Evolutionary conservation across 2,113 vertebrate species (phyloP).

Genomic region (Gambusia affinis): DNA sequence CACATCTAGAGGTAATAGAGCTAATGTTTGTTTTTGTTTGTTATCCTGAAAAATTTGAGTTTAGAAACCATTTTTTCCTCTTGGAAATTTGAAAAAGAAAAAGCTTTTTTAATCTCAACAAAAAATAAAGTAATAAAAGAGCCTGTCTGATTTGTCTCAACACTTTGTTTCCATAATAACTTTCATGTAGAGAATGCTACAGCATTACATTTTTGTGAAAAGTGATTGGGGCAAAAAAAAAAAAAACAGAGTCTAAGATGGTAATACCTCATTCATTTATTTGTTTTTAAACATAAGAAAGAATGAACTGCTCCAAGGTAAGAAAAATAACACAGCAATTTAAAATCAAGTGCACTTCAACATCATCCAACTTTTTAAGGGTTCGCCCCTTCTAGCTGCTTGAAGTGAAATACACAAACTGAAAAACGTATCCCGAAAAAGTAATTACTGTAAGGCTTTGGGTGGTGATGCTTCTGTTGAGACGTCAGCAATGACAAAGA

Average conservation of each 20-base stretch:
- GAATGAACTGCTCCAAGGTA: conserved; percentile 72
- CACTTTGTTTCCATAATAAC: too few relatives aligned
- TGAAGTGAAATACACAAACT: conserved; percentile 74
- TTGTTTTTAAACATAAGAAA: conserved; percentile 76
- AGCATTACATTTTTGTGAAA: too few relatives aligned
- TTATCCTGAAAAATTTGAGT: too few relatives aligned
- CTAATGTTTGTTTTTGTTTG: too few relatives aligned
- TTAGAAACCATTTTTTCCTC: too few relatives aligned
- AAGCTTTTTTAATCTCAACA: too few relatives aligned
- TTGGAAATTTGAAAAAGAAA: too few relatives aligned
- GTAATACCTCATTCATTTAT: conserved; percentile 79
- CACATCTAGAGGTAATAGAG: too few relatives aligned
- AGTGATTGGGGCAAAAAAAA: not conserved
- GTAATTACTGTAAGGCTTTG: conserved; percentile 79
- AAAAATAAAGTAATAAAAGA: too few relatives aligned
- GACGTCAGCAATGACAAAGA: conserved; percentile 16
- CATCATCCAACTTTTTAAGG: conserved; percentile 61
- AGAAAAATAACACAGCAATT: conserved; percentile 78
- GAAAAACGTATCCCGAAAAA: conserved; percentile 59
- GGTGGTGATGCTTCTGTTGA: conserved; percentile 59
- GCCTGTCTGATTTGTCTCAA: too few relatives aligned
- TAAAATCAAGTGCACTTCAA: conserved; percentile 83
- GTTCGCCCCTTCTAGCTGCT: conserved; percentile 53
- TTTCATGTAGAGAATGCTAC: too few relatives aligned
- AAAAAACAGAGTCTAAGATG: not conserved